Evolutionary conservation across 2,797 vertebrate species (phyloP).

Genomic region (Ispidina lecontei): DNA sequence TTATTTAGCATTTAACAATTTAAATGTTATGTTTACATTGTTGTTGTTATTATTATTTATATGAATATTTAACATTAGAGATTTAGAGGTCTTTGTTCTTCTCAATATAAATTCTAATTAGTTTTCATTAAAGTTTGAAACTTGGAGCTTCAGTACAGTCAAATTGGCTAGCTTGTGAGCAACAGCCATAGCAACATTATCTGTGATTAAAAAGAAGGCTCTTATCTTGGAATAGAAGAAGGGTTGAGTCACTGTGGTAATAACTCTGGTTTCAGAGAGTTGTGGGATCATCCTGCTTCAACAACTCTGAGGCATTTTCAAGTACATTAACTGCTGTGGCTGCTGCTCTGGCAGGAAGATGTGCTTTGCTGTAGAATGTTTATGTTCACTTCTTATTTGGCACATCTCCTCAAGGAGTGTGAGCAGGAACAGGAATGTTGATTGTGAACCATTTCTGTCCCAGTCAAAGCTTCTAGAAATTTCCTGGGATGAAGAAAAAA

Average conservation of each 20-base stretch:
- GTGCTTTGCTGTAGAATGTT: conserved; percentile 19
- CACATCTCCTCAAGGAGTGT: not conserved
- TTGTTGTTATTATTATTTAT: not conserved
- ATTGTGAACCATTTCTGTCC: not conserved
- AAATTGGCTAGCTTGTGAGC: not conserved
- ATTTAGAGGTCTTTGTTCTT: not conserved
- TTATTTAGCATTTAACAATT: not conserved
- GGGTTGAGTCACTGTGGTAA: conserved; percentile 40
- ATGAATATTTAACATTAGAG: not conserved
- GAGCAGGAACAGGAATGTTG: conserved; percentile 44
- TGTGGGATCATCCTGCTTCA: conserved; percentile 6
- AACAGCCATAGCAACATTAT: not conserved
- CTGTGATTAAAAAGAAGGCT: not conserved
- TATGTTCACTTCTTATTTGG: conserved; percentile 49
- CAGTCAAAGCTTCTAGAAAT: conserved; percentile 13
- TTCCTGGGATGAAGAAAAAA: conserved; percentile 13
- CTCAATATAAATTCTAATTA: not conserved
- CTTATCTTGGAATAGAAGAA: not conserved
- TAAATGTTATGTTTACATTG: not conserved
- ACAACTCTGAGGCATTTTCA: conserved; percentile 30
- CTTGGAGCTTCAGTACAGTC: not conserved
- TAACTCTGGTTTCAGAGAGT: conserved; percentile 22
- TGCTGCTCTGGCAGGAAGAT: conserved; percentile 37
- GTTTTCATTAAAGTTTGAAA: not conserved
- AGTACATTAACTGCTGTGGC: not conserved